Percentiles rank a stretch among this genome's conserved stretches.
Evolutionary conservation across 2,113 vertebrate species (phyloP).

Genomic region (Mugil cephalus): DNA sequence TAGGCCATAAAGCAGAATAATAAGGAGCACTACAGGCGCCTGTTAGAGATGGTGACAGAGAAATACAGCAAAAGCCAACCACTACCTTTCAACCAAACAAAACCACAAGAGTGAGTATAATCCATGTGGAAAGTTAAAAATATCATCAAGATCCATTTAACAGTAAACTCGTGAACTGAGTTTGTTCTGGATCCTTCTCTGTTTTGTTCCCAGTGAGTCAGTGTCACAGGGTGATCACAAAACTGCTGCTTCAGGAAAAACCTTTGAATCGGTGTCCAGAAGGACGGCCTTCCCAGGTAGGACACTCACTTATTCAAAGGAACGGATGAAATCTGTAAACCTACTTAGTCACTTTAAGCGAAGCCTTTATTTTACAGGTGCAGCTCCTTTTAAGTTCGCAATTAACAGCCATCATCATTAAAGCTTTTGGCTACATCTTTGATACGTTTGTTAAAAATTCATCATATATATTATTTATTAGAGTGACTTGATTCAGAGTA

Average conservation of each 20-base stretch:
- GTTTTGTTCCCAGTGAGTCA: slow-evolving; percentile 61
- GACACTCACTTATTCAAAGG: background rate
- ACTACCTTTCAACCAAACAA: slow-evolving; percentile 81
- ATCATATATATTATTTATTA: background rate
- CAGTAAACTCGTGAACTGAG: background rate
- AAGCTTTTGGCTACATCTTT: background rate
- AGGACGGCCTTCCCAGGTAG: slow-evolving; percentile 71
- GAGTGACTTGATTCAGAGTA: background rate
- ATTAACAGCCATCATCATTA: background rate
- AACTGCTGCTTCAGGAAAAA: slow-evolving; percentile 59
- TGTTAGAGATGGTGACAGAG: slow-evolving; percentile 83
- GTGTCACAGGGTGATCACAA: slow-evolving; percentile 61
- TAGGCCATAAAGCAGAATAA: slow-evolving; percentile 82
- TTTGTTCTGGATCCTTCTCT: background rate
- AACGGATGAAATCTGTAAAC: background rate
- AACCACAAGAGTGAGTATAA: slow-evolving; percentile 77
- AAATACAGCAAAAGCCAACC: slow-evolving; percentile 83
- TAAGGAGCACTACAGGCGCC: slow-evolving; percentile 82
- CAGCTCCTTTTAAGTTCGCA: background rate
- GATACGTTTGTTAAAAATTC: background rate
- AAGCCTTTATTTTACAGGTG: background rate
- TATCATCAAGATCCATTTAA: background rate
- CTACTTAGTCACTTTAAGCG: background rate
- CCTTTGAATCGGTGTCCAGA: slow-evolving; percentile 63
- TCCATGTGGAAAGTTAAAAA: background rate